Evolutionary conservation across 2,888 invertebrate genomes (phyloP), one percentile per base, ranked within the genome.

Genomic region (Drosophila anomalata): DNA sequence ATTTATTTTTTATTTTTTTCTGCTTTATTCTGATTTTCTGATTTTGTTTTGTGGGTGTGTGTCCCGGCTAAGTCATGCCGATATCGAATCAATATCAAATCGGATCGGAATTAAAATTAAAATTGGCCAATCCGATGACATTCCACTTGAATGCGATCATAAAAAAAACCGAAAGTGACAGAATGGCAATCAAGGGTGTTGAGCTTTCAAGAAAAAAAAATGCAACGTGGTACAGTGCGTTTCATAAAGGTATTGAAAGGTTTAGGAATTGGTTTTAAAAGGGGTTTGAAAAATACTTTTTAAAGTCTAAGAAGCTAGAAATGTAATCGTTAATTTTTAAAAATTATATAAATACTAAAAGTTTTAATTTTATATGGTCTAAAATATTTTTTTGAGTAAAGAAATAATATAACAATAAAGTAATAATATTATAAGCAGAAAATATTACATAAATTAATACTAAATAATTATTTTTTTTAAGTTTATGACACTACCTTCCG

Each of bases 11-110:
- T 6, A 33, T 33, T 33, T 33, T 4, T 33, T 12, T 33, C 17
- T 17, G 17, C 17, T 24, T 24, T 1, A 4, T 33, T 33, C 11
- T 17, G 17, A 17, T 17, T 1, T 17, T 17, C 17, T 17, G 17
- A 17, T 33, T 12, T 36, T 6, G n/a, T 36, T 5, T n/a, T 36
- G 36, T 36, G 87, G 87, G 87, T 78, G 87, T 87, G 87, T 67
- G 59, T 73, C 69, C 69, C 50, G 79, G 71, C 71, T 60, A 79
- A 77, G 61, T 65, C 69, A 55, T 24, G 20, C 14, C 11, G 48
- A 42, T 22, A 54, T 31, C n/a, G 36, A n/a, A 39, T 62, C 11
- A 33, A 36, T 36, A 39, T 46, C 39, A 41, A 51, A 42, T 42
- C 17, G 39, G 53, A 65, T 56, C 29, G 48, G 33, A 46, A 61